A percentile compares a stretch with the other conserved stretches of the same genome.
Conservation (phyloP, 2,113 vertebrate genomes). For the Tauraco erythrolophus region DNA sequence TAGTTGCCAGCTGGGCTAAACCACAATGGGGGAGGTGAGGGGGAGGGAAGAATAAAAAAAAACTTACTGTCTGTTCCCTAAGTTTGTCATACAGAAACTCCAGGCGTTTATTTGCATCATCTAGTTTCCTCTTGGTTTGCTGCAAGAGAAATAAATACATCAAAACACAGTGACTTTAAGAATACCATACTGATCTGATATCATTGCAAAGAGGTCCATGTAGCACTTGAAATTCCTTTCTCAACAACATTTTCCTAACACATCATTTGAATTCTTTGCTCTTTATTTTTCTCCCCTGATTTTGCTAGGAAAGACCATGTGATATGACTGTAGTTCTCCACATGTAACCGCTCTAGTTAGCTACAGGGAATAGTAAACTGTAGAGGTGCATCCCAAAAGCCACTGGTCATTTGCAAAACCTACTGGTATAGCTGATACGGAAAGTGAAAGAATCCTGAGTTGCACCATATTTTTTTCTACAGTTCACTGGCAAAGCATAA, state of each 20-base stretch:
- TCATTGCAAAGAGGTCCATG: not conserved
- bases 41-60: not conserved
- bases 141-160: slow-evolving; percentile 57
- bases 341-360: rapidly evolving
- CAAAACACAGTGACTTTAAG: not conserved
- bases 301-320: not conserved
- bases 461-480: rapidly evolving
- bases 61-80: slow-evolving; percentile 92
- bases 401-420: not conserved
- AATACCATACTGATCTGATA: not conserved
- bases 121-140: slow-evolving; percentile 99
- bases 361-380: not conserved
- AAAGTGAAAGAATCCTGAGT: not conserved
- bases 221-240: not conserved
- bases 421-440: not conserved
- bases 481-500: not conserved
- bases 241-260: not conserved
- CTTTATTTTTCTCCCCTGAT: not conserved
- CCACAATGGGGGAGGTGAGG: no score
- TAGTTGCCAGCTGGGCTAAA: no score
- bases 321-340: not conserved
- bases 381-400: not conserved
- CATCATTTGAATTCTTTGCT: not conserved
- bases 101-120: slow-evolving; percentile 94
- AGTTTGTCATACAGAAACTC: slow-evolving; percentile 96